Evolutionary conservation across 1,140 invertebrate species (phyloP).

Genomic region (Drosophila subobscura): DNA sequence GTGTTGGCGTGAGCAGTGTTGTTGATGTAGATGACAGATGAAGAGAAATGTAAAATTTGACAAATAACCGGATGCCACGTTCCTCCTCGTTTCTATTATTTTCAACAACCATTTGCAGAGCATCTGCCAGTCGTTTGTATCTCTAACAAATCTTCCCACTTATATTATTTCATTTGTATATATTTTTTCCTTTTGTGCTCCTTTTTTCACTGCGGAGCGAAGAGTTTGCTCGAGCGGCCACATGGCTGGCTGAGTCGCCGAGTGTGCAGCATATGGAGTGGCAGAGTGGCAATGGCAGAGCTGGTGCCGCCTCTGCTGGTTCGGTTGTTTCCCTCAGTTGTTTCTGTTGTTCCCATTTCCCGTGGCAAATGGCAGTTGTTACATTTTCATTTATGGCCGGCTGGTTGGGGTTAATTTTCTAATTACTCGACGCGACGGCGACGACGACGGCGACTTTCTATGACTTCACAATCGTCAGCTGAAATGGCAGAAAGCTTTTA

Average conservation of each 20-base stretch:
- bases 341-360: constrained; percentile 33
- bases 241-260: constrained; percentile 51
- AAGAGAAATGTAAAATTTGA: too few relatives aligned
- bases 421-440: constrained; percentile 76
- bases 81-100: too few relatives aligned
- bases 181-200: too few relatives aligned
- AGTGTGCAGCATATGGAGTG: constrained; percentile 66
- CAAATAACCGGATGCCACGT: too few relatives aligned
- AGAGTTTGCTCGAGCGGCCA: constrained; percentile 60
- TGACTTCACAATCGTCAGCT: constrained; percentile 56
- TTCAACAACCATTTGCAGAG: too few relatives aligned
- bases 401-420: constrained; percentile 73
- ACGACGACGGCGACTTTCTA: constrained; percentile 64
- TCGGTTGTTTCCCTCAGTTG: constrained; percentile 8
- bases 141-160: too few relatives aligned
- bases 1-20: too few relatives aligned
- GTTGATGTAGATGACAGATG: too few relatives aligned
- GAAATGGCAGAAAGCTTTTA: constrained; percentile 61
- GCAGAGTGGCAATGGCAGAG: constrained; percentile 28
- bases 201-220: constrained; percentile 1
- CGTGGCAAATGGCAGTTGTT: constrained; percentile 32
- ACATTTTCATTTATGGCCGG: constrained; percentile 68
- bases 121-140: too few relatives aligned
- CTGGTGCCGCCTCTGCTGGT: constrained; percentile 3
- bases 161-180: too few relatives aligned